phyloP scores from a whole-genome alignment of 2,888 invertebrate genomes.

The Agriotes lineatus region DNA sequence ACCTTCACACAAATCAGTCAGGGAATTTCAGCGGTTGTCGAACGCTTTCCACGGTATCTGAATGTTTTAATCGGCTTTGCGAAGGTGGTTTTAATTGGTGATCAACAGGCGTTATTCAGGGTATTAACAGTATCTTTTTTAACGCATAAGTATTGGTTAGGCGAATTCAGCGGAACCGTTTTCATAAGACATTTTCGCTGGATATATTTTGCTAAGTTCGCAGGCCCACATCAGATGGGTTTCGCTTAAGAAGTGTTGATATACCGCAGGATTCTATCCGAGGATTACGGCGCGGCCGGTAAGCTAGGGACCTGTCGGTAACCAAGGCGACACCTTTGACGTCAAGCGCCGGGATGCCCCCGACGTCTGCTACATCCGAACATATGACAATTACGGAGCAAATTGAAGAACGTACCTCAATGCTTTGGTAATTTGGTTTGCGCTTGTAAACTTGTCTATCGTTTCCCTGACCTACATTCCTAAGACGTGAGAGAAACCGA shows the following conservation, averaged over 20 bases:
- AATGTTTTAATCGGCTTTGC: no score
- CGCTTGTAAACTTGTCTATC: not conserved
- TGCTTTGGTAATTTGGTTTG: constrained; percentile 10
- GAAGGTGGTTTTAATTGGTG: no score
- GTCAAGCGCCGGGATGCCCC: constrained; percentile 44
- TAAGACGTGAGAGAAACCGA: not conserved
- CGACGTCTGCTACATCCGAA: constrained; percentile 39
- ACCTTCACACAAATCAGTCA: no score
- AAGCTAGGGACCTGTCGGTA: constrained; percentile 48
- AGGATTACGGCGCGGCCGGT: constrained; percentile 48
- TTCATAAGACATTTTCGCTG: no score
- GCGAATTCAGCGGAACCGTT: no score
- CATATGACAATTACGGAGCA: constrained; percentile 36
- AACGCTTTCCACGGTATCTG: no score
- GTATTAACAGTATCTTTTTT: not conserved
- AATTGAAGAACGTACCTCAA: constrained; percentile 25
- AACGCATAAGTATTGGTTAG: not conserved
- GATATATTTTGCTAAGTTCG: no score
- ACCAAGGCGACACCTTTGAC: constrained; percentile 55
- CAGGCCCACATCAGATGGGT: no score
- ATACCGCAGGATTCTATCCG: constrained; percentile 27
- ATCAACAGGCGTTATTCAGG: no score
- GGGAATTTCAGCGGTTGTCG: no score
- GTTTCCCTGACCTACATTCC: not conserved
- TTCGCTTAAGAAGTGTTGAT: constrained; percentile 29